Evolutionary conservation across 2,888 invertebrate species (phyloP).

Genomic region (Dusona sp.): DNA sequence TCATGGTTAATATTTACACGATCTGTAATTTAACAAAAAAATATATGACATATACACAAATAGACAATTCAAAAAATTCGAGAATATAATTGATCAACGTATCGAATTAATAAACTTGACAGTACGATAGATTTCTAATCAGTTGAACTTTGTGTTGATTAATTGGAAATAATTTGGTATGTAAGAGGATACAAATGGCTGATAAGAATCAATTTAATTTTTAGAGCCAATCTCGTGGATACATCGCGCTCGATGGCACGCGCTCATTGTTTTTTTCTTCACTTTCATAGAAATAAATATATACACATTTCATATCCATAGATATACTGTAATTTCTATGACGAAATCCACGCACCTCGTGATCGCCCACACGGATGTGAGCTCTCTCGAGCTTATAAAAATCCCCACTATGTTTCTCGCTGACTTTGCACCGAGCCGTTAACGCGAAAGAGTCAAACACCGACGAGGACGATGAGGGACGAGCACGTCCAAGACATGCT

Average conservation of each 20-base stretch:
- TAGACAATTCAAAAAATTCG: too few relatives aligned
- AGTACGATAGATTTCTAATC: not conserved
- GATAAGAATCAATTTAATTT: conserved; percentile 5
- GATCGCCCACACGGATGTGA: conserved; percentile 70
- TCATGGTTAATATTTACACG: too few relatives aligned
- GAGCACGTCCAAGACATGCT: conserved; percentile 44
- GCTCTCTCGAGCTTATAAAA: conserved; percentile 38
- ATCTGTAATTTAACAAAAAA: too few relatives aligned
- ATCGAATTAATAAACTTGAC: not conserved
- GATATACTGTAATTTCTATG: conserved; percentile 39
- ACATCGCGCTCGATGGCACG: conserved; percentile 43
- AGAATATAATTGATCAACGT: not conserved
- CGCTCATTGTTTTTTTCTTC: conserved; percentile 24
- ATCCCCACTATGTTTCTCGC: conserved; percentile 10
- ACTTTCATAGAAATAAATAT: conserved; percentile 6
- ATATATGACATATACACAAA: too few relatives aligned
- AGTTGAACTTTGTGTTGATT: not conserved
- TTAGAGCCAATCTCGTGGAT: conserved; percentile 12
- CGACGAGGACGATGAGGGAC: conserved; percentile 36
- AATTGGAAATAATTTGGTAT: not conserved
- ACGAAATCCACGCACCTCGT: conserved; percentile 66
- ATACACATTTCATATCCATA: not conserved
- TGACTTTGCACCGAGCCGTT: conserved; percentile 19
- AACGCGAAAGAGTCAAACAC: conserved; percentile 28
- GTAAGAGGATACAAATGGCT: not conserved